These are phyloP conservation scores for Cassiopea andromeda DNA, from an alignment of 30 jellyfish, hydroid and myxozoan genomes.

Conservation along the genomic window DNA sequence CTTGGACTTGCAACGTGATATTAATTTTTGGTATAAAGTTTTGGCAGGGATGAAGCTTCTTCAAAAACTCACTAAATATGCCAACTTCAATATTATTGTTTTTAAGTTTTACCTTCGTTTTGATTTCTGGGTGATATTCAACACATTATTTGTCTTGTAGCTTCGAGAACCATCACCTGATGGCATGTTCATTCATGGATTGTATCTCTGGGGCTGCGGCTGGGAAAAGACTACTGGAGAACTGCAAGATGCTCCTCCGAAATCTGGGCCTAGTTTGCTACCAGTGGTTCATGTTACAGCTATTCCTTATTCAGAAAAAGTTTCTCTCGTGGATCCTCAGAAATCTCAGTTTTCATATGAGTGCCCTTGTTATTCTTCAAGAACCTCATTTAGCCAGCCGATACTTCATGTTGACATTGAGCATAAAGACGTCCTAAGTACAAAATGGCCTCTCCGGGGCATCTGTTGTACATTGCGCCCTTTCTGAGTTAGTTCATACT, in stretches of 20 bases:
- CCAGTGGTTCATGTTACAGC: conserved; percentile 85
- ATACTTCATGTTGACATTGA: conserved; percentile 71
- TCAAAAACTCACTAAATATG: no score
- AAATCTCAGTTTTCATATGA: conserved; percentile 53
- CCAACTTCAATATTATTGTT: no score
- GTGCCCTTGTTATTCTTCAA: conserved; percentile 83
- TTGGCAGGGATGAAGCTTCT: no score
- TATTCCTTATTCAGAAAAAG: conserved; percentile 70
- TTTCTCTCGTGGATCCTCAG: conserved; percentile 53
- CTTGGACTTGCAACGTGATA: no score
- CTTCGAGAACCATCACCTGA: conserved; percentile 92
- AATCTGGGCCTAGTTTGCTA: conserved; percentile 71
- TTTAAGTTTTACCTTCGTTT: no score
- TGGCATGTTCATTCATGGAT: conserved; percentile 81
- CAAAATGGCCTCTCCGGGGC: conserved; percentile 86
- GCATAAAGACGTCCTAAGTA: conserved; percentile 73
- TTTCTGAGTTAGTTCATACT: conserved; percentile 14
- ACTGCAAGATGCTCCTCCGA: conserved; percentile 81
- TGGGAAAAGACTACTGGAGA: conserved; percentile 89
- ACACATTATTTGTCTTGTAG: conserved; percentile 17
- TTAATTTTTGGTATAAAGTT: no score
- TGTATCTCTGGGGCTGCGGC: conserved; percentile 78
- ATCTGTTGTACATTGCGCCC: conserved; percentile 80
- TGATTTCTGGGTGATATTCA: no score
- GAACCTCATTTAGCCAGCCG: conserved; percentile 51